A percentile compares a stretch with the other conserved stretches of the same genome.
Conservation (phyloP, 1,140 invertebrate species). For the Leguminivora glycinivorella region DNA sequence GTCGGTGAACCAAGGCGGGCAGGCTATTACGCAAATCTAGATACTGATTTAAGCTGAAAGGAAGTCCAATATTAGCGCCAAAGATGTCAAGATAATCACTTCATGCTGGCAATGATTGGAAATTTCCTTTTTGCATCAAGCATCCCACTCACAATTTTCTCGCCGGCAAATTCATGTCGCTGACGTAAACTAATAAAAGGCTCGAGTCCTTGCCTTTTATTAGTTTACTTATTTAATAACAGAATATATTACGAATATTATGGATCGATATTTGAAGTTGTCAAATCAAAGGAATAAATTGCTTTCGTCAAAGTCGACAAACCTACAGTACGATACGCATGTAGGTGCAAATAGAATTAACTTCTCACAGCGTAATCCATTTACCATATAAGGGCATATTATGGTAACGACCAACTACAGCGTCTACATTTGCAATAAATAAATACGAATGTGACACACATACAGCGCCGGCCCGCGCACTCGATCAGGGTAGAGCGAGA, state of each 20-base stretch:
- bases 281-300: too few relatives aligned
- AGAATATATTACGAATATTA: too few relatives aligned
- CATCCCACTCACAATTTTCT: not conserved
- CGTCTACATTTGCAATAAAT: constrained; percentile 52
- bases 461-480: too few relatives aligned
- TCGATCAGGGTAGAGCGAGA: too few relatives aligned
- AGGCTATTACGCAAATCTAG: constrained; percentile 7
- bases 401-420: constrained; percentile 8
- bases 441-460: constrained; percentile 42
- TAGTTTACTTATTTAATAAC: too few relatives aligned
- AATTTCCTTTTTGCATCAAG: not conserved
- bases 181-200: too few relatives aligned
- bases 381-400: constrained; percentile 11
- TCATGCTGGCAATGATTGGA: constrained; percentile 8
- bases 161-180: too few relatives aligned
- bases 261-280: too few relatives aligned
- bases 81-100: constrained; percentile 1
- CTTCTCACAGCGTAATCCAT: not conserved
- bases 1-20: constrained; percentile 6
- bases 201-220: too few relatives aligned
- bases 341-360: not conserved
- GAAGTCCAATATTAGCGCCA: not conserved
- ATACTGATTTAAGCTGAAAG: constrained; percentile 9
- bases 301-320: too few relatives aligned
- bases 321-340: not conserved